phyloP scores from a whole-genome alignment of 2,113 vertebrate genomes.

The Anarrhichthys ocellatus region DNA sequence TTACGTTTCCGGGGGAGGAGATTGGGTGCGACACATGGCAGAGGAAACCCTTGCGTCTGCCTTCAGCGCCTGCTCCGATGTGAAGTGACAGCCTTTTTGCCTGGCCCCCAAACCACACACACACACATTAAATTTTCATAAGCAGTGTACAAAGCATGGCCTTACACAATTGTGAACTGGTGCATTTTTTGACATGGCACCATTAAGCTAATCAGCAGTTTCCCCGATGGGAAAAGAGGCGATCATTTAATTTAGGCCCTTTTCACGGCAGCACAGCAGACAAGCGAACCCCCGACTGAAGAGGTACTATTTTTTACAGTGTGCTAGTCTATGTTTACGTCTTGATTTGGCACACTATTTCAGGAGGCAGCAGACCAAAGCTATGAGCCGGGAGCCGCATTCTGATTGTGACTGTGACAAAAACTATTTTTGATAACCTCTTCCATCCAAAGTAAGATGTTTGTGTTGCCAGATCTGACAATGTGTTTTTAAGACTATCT shows the following conservation, averaged over 20 bases:
- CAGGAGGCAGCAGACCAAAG: conserved; percentile 35
- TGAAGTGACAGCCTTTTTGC: conserved; percentile 57
- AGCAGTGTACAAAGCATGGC: conserved; percentile 45
- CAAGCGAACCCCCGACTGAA: background rate
- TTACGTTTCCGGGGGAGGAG: conserved; percentile 71
- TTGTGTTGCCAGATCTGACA: background rate
- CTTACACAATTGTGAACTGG: conserved; percentile 55
- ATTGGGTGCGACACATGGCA: conserved; percentile 67
- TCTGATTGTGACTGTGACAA: conserved; percentile 14
- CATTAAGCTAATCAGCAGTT: conserved; percentile 48
- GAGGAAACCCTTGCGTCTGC: conserved; percentile 65
- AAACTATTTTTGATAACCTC: background rate
- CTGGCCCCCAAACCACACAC: conserved; percentile 25
- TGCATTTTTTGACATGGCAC: conserved; percentile 52
- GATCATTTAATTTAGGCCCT: conserved; percentile 22
- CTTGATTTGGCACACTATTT: conserved; percentile 21
- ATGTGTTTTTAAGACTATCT: background rate
- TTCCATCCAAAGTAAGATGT: background rate
- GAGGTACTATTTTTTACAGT: conserved; percentile 36
- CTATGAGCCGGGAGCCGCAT: conserved; percentile 1
- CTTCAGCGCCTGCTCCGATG: conserved; percentile 43
- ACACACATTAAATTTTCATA: conserved; percentile 59
- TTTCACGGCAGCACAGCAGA: conserved; percentile 14
- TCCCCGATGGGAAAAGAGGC: conserved; percentile 11
- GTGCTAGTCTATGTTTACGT: conserved; percentile 31